A percentile compares a stretch with the other conserved stretches of the same genome.
Evolutionary conservation across 2,888 invertebrate species (phyloP).

Genomic region (Acanthosepion pharaonis): DNA sequence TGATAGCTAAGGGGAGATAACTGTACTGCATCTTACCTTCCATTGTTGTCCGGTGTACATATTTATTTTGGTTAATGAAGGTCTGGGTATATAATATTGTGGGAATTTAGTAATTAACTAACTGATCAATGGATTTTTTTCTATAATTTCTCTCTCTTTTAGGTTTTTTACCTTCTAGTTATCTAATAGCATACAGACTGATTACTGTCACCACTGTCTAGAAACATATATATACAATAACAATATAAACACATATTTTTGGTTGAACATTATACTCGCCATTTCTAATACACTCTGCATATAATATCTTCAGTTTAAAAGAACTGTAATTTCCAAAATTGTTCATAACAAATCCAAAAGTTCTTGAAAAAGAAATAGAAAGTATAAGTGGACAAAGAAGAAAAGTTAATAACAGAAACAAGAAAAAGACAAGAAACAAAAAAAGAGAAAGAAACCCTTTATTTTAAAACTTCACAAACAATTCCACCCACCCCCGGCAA

Average conservation of each 20-base stretch:
- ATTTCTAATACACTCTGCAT: too few relatives aligned
- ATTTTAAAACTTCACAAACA: conserved; percentile 22
- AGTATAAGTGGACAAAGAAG: not conserved
- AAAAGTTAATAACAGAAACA: not conserved
- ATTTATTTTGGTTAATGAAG: not conserved
- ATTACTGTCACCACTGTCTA: too few relatives aligned
- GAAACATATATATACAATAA: too few relatives aligned
- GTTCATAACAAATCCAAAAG: not conserved
- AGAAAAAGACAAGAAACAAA: not conserved
- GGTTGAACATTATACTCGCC: too few relatives aligned
- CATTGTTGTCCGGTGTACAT: not conserved
- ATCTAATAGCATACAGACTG: not conserved
- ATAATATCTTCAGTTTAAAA: not conserved
- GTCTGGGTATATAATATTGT: not conserved
- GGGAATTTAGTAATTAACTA: not conserved
- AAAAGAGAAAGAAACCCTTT: conserved; percentile 33
- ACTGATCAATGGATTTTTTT: not conserved
- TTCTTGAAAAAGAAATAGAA: not conserved
- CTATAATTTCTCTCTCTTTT: not conserved
- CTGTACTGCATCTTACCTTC: not conserved
- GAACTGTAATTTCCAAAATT: not conserved
- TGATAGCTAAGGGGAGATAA: not conserved
- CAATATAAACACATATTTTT: too few relatives aligned
- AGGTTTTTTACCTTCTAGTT: not conserved
- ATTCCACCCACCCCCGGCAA: not conserved